Conservation (phyloP, 2,888 invertebrate genomes). For the Geophilus truncorum region DNA sequence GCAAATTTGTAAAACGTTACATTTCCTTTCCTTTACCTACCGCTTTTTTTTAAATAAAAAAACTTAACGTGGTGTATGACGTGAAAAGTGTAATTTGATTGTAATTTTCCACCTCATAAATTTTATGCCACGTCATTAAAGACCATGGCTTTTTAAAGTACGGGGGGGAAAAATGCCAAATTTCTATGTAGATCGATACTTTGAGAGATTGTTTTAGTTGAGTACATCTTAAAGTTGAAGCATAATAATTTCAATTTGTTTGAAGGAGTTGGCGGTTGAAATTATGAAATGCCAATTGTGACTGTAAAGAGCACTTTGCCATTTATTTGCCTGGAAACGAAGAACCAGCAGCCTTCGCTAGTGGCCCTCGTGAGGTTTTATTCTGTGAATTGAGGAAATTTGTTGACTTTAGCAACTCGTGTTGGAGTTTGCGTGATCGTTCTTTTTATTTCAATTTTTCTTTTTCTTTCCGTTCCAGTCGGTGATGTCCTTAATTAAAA, state of each 20-base stretch:
- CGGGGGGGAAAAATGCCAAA: neutral
- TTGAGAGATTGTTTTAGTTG: neutral
- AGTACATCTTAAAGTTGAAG: neutral
- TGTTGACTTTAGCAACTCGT: conserved; percentile 4
- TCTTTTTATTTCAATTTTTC: neutral
- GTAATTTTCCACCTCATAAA: conserved; percentile 5
- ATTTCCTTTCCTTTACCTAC: neutral
- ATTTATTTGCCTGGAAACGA: neutral
- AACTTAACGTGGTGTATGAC: neutral
- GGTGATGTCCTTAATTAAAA: too few relatives aligned
- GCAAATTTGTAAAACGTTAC: neutral
- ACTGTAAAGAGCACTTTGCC: conserved; percentile 12
- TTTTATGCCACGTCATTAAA: conserved; percentile 20
- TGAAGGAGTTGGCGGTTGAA: neutral
- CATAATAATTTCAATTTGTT: neutral
- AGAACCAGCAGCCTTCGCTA: neutral
- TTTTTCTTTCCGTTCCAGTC: too few relatives aligned
- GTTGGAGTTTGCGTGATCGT: neutral
- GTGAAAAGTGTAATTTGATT: conserved; percentile 25
- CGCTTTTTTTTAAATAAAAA: neutral
- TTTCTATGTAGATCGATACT: neutral
- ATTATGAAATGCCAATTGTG: conserved; percentile 6
- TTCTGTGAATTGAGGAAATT: neutral
- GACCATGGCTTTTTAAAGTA: neutral
- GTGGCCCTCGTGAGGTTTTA: neutral